Base-by-base conservation (phyloP, 2,797 vertebrate genomes). In the Geotria australis region DNA sequence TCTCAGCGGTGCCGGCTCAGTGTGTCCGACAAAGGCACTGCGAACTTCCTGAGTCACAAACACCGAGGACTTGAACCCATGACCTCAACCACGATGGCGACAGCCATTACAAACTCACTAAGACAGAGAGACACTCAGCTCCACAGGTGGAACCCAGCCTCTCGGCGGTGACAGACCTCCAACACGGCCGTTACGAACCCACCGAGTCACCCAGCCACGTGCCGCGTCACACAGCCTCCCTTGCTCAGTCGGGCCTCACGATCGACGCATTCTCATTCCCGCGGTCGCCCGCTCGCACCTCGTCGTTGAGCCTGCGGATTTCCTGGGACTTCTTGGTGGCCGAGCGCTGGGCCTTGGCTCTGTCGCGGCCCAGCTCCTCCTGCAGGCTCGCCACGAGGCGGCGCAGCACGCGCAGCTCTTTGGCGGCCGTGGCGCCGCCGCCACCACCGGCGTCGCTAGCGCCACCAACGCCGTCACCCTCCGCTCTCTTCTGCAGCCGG, bases 361-460 rank as follows among this genome's bases (percentile, higher is more conserved):
- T 72, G 66, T 86, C 85, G 45, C 76, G 78, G 62, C 76, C 62
- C 8, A 88, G 75, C 68, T 88, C 79, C 65, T 77, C 74, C 69
- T 86, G 79, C 63, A 86, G 63, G 3, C 66, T 69, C 59, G 67
- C 73, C 56, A 83, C 74, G 1, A 73, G 69, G 6, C 76, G 75
- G 59, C 73, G 72, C 56, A 70, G 67, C 51, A 73, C 69, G 68
- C 73, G 73, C 13, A 72, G 70, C 47, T 78, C 80, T 60, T 66
- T 69, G 47, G 63, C 58, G 7, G 68, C 24, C 24, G 24, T 38
- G 24, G 24, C 24, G 24, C 24, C 24, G 24, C 38, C 24, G 5
- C 38, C 24, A 24, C n/a, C n/a, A n/a, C 24, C 24, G 3, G 24
- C 24, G 24, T 38, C 24, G 24, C 24, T 38, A 24, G 24, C 72